Conservation (phyloP, 2,888 invertebrate species). For the Lepidocyrtinus sp. region DNA sequence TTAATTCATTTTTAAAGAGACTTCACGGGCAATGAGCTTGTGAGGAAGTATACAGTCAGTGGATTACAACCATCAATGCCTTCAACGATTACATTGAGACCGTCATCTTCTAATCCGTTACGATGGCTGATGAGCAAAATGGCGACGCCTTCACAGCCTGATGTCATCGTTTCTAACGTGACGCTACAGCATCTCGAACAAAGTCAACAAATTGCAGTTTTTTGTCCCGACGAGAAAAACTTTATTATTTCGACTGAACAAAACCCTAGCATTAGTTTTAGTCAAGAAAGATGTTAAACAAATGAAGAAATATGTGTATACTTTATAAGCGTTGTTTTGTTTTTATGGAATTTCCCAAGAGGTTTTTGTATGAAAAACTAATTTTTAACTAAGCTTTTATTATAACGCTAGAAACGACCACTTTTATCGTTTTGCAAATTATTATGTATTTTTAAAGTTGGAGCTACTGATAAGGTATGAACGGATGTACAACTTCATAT, state of each 20-base stretch:
- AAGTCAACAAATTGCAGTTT: neutral
- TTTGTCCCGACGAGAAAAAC: conserved; percentile 54
- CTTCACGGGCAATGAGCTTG: conserved; percentile 62
- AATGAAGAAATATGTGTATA: neutral
- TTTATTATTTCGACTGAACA: conserved; percentile 42
- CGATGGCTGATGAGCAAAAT: conserved; percentile 62
- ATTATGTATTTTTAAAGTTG: neutral
- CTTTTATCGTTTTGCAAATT: neutral
- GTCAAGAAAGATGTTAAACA: conserved; percentile 10
- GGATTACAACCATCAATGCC: conserved; percentile 38
- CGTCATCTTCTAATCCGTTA: conserved; percentile 58
- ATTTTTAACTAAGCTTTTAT: neutral
- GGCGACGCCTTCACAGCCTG: conserved; percentile 33
- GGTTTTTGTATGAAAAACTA: neutral
- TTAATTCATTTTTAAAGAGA: conserved; percentile 70
- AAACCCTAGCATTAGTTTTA: conserved; percentile 46
- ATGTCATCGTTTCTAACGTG: conserved; percentile 48
- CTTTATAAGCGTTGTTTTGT: neutral
- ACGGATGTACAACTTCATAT: too few species aligned
- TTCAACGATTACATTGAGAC: conserved; percentile 45
- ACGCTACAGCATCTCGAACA: conserved; percentile 50
- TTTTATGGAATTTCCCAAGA: neutral
- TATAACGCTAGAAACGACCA: neutral
- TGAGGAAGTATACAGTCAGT: conserved; percentile 54
- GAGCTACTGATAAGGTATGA: neutral